phyloP scores from a whole-genome alignment of 2,888 invertebrate species.

The Dusona sp. region DNA sequence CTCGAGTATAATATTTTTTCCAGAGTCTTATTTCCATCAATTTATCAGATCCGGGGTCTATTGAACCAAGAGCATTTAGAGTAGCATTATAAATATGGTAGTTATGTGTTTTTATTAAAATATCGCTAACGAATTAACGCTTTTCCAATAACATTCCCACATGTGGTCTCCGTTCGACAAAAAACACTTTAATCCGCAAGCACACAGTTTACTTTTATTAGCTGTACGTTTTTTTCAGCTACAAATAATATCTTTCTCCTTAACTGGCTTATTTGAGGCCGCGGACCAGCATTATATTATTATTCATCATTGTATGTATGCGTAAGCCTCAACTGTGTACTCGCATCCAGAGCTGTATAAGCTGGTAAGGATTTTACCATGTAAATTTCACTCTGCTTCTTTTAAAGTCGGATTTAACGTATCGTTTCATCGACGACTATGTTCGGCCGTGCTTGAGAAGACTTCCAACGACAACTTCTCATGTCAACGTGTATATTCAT shows the following conservation, averaged over 20 bases:
- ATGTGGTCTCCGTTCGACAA: not conserved
- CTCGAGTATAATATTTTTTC: too few relatives aligned
- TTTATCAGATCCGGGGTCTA: not conserved
- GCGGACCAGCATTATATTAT: constrained; percentile 40
- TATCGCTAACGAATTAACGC: not conserved
- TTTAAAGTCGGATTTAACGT: constrained; percentile 63
- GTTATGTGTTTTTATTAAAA: not conserved
- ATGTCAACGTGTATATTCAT: constrained; percentile 29
- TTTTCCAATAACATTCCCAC: constrained; percentile 7
- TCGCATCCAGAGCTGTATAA: constrained; percentile 62
- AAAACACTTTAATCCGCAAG: not conserved
- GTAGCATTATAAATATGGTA: not conserved
- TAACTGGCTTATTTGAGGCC: constrained; percentile 22
- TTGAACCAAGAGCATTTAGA: not conserved
- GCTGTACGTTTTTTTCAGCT: not conserved
- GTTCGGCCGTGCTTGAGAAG: constrained; percentile 31
- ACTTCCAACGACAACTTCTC: constrained; percentile 22
- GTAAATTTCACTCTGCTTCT: constrained; percentile 80
- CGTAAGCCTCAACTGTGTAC: not conserved
- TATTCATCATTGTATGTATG: constrained; percentile 47
- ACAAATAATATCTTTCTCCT: constrained; percentile 17
- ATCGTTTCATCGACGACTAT: constrained; percentile 47
- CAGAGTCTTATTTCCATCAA: too few relatives aligned
- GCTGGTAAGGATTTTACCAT: constrained; percentile 77
- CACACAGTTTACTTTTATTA: not conserved